phyloP scores from a whole-genome alignment of 2,113 vertebrate species.

The Pterophyllum scalare region DNA sequence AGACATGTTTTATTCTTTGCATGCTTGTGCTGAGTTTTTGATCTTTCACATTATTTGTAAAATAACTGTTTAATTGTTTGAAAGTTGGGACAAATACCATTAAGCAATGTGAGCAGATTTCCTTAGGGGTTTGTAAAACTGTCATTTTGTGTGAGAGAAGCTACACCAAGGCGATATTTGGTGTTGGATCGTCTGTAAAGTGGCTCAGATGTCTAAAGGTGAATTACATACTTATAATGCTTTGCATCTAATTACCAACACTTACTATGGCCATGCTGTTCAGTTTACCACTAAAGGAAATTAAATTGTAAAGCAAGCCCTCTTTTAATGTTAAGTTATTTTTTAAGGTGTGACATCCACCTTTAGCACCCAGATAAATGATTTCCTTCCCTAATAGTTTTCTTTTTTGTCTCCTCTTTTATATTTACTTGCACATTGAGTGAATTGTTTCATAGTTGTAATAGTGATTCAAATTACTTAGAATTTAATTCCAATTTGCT shows the following conservation, averaged over 20 bases:
- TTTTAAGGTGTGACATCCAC: background rate
- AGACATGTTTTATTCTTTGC: background rate
- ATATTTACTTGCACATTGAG: background rate
- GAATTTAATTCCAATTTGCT: background rate
- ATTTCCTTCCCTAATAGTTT: background rate
- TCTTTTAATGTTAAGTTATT: background rate
- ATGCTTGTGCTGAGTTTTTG: background rate
- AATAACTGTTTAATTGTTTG: background rate
- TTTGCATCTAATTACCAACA: background rate
- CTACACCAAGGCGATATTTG: background rate
- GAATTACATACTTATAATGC: background rate
- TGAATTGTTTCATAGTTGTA: no score
- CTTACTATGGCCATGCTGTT: background rate
- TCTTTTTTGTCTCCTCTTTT: rapidly evolving
- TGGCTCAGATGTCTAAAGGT: background rate
- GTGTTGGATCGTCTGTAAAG: background rate
- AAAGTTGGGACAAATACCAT: background rate
- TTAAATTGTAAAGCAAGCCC: background rate
- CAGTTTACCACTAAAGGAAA: background rate
- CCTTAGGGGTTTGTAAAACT: background rate
- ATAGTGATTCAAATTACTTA: no score
- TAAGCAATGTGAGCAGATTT: background rate
- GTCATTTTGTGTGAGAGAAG: background rate
- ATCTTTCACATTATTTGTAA: background rate
- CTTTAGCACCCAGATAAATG: background rate